Evolutionary conservation across 1,140 invertebrate genomes (phyloP).

Genomic region (Coenobita brevimanus): DNA sequence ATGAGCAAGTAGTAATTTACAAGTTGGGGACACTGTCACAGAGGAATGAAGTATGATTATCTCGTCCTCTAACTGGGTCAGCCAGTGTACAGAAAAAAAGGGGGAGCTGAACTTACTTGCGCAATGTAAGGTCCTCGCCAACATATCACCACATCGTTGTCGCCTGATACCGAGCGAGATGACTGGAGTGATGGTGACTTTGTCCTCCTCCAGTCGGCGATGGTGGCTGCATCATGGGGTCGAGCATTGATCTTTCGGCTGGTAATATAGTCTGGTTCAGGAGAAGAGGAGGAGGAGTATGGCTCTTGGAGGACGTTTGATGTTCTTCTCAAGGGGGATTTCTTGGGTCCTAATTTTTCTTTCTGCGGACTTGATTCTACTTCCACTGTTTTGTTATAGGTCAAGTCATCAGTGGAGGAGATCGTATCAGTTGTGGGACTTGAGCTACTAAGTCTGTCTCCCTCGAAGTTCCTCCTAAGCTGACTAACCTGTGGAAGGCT

Average conservation of each 20-base stretch:
- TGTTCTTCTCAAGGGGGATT: constrained; percentile 30
- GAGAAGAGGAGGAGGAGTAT: constrained; percentile 15
- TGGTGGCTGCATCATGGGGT: not conserved
- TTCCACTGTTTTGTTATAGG: not conserved
- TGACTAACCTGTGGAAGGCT: constrained; percentile 20
- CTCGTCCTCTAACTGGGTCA: no score
- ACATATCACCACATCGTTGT: constrained; percentile 43
- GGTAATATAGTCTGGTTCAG: constrained; percentile 2
- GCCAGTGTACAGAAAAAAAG: no score
- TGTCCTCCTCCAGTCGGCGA: not conserved
- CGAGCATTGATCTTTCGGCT: constrained; percentile 25
- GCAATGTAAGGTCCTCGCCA: constrained; percentile 59
- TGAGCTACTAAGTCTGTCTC: not conserved
- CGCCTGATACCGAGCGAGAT: not conserved
- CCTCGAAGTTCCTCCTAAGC: constrained; percentile 7
- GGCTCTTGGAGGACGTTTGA: constrained; percentile 16
- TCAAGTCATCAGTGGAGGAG: not conserved
- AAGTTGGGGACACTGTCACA: no score
- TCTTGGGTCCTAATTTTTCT: not conserved
- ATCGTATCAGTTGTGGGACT: not conserved
- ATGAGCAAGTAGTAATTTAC: no score
- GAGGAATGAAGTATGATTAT: no score
- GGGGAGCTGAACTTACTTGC: constrained; percentile 6
- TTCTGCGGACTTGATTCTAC: not conserved
- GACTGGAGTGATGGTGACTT: not conserved